Base-by-base conservation (phyloP, 2,113 vertebrate genomes). In the Neolamprologus caudopunctatus region DNA sequence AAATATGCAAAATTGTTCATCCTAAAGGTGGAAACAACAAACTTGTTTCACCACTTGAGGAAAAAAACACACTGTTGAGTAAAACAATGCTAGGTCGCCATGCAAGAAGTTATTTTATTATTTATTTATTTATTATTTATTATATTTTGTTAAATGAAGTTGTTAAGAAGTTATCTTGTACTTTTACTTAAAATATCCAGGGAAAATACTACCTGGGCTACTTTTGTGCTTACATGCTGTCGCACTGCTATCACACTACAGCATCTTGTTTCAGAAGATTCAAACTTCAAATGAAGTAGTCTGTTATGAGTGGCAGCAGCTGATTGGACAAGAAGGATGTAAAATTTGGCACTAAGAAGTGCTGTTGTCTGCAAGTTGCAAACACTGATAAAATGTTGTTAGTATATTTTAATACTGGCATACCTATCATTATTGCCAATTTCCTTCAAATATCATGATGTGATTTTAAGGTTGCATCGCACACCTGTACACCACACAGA, bases 291-390 rank as follows among this genome's bases (percentile, higher is more conserved):
- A 28, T 58, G 13, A 28, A 28, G 6, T 8, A 2, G 55, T 8
- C 14, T 24, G 4, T 28, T 58, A 53, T 53, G 50, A 53, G 50
- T 53, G 50, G 50, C 19, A 53, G 28, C 57, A 61, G 26, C 26
- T 31, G 2, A 17, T 31, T 35, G 7, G 7, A 14, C 7, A 40
- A 68, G 33, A 68, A 40, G 33, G 2, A 66, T 40, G 63, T 12
- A 68, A 68, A 14, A 68, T 40, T 68, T 68, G 19, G 28, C n/a
- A 68, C 19, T 68, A 68, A 68, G 33, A 40, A 68, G 11, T 68
- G 35, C 19, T 68, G 63, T 37, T 68, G 35, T 35, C 19, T 40
- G 1, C 11, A 68, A 40, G 63, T 35, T 68, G 35, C 11, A 68
- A 68, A 40, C 35, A 13, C 11, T 1, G n/a, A 40, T 40, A 68